phyloP scores from a whole-genome alignment of 1,140 invertebrate genomes.

The Bombus cullumanus region DNA sequence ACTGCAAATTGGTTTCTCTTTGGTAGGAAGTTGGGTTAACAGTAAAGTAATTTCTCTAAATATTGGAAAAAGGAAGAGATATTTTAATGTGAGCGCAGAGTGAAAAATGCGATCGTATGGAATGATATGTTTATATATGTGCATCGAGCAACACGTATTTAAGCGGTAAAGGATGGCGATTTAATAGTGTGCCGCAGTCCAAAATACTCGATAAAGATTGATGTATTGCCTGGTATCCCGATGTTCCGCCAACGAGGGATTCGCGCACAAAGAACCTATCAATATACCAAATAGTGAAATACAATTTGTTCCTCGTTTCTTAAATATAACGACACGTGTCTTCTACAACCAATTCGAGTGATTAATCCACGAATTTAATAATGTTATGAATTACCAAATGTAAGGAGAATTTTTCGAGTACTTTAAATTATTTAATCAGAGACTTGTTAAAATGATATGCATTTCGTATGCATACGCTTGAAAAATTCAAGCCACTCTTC shows the following conservation, averaged over 20 bases:
- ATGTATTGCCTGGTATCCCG: constrained; percentile 32
- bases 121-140: not conserved
- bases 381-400: not conserved
- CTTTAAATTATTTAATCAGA: not conserved
- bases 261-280: constrained; percentile 33
- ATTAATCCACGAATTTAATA: too few species aligned
- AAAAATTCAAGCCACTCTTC: not conserved
- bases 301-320: constrained; percentile 23
- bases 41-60: too few species aligned
- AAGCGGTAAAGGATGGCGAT: constrained; percentile 43
- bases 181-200: constrained; percentile 50
- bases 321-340: not conserved
- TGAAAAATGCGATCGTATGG: not conserved
- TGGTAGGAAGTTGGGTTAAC: too few species aligned
- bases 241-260: constrained; percentile 24
- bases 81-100: not conserved
- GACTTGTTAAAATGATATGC: not conserved
- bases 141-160: not conserved
- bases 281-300: constrained; percentile 3
- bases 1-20: too few species aligned
- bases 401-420: not conserved
- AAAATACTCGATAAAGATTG: constrained; percentile 60
- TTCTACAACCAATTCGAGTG: not conserved
- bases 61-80: too few species aligned
- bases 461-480: not conserved